Base-by-base conservation (phyloP, 2,113 vertebrate species). In the Diadophis punctatus region DNA sequence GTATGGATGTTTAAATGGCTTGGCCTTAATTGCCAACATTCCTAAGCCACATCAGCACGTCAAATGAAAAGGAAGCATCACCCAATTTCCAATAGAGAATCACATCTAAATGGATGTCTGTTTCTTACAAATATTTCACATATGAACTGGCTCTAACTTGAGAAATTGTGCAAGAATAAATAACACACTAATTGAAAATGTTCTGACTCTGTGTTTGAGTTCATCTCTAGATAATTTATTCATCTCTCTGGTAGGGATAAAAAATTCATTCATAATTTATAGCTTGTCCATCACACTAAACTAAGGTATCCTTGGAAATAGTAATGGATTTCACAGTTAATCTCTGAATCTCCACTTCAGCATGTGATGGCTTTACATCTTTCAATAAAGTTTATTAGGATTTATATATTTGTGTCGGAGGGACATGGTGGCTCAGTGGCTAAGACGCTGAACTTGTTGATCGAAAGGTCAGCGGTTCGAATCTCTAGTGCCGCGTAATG, bases 51-150 rank as follows among this genome's bases (percentile, higher is more conserved):
- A 43, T 43, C 90, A 74, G 11, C 9, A 1, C 3, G 86, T 96
- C 34, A 4, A 91, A 90, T 25, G 51, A 94, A 95, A 91, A 80
- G 46, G 94, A 95, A 93, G 94, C 91, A 93, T 96, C 95, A 94
- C 92, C 93, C 95, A 93, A 91, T 96, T 96, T 93, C 86, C 86
- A 94, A 90, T 0, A 10, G 91, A 94, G 92, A 93, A 14, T 74
- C 89, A 80, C 12, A 39, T 96, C 89, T 94, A 89, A 93, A 93
- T 25, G 60, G 92, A 25, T 95, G 94, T 95, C 30, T 91, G 95
- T 94, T 95, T 91, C 34, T 93, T 58, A n/a, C 18, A 3, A 93
- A 74, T 93, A 95, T 86, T 92, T 92, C 11, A 68, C 46, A 74
- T 7, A 92, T 87, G 94, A 95, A 95, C 90, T 94, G 58, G 74